Evolutionary conservation across 2,888 invertebrate genomes (phyloP).

Genomic region (Morpho helenor): DNA sequence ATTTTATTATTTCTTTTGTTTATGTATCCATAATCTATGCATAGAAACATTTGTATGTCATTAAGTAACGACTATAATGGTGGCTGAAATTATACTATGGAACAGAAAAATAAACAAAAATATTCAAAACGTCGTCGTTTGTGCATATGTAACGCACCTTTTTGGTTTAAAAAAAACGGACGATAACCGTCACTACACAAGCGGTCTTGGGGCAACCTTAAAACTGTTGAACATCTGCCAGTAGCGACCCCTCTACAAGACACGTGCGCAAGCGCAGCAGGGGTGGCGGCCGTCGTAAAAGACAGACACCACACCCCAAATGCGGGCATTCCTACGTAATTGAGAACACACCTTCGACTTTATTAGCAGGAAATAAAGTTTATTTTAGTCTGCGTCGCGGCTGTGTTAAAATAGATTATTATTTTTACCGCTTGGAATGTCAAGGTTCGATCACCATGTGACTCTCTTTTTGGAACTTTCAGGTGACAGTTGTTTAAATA

Average conservation of each 20-base stretch:
- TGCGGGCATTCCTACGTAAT: constrained; percentile 48
- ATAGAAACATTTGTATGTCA: too few relatives aligned
- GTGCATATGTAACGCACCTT: not conserved
- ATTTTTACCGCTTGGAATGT: constrained; percentile 76
- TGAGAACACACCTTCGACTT: constrained; percentile 35
- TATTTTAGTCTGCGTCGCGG: constrained; percentile 38
- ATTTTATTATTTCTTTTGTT: too few relatives aligned
- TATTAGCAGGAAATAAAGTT: constrained; percentile 39
- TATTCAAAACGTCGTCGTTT: not conserved
- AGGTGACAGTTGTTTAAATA: constrained; percentile 41
- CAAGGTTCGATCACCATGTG: constrained; percentile 72
- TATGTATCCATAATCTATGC: too few relatives aligned
- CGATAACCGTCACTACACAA: constrained; percentile 8
- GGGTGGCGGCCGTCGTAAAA: constrained; percentile 65
- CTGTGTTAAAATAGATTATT: constrained; percentile 61
- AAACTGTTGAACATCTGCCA: constrained; percentile 61
- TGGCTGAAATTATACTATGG: too few relatives aligned
- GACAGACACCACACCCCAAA: constrained; percentile 62
- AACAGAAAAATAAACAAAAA: not conserved
- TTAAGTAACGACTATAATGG: too few relatives aligned
- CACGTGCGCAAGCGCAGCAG: constrained; percentile 71
- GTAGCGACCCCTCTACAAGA: constrained; percentile 44
- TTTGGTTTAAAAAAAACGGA: not conserved
- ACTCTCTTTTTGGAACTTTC: constrained; percentile 56
- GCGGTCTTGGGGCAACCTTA: constrained; percentile 43